A percentile compares a stretch with the other conserved stretches of the same genome.
Conservation (phyloP, 2,888 invertebrate genomes). For the Elysia crispata region DNA sequence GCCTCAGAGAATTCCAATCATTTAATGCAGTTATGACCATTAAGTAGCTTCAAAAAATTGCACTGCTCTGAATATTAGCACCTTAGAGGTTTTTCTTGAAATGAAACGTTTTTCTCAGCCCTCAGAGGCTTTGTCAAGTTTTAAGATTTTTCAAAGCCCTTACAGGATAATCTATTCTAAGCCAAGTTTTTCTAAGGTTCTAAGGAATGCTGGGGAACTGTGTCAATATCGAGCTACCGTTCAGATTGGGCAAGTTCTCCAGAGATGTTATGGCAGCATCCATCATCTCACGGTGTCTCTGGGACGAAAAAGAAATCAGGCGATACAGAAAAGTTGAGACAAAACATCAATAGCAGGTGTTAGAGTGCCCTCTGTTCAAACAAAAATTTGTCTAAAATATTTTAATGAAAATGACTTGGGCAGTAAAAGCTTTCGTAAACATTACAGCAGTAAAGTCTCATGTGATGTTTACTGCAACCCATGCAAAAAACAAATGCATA, state of each 20-base stretch:
- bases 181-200: too few relatives aligned
- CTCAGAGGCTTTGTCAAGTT: too few relatives aligned
- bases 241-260: conserved; percentile 55
- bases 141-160: too few relatives aligned
- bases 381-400: not conserved
- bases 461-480: not conserved
- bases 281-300: conserved; percentile 88
- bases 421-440: not conserved
- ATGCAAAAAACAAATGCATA: too few relatives aligned
- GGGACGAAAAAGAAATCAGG: conserved; percentile 77
- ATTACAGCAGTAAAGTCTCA: not conserved
- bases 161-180: too few relatives aligned
- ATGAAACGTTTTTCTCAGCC: too few relatives aligned
- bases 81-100: too few relatives aligned
- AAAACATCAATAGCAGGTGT: not conserved
- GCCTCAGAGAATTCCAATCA: too few relatives aligned
- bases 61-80: too few relatives aligned
- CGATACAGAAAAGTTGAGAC: not conserved
- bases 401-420: not conserved
- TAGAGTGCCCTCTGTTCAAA: not conserved
- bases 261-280: conserved; percentile 81
- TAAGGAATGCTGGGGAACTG: not conserved
- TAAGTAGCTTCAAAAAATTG: too few relatives aligned
- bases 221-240: conserved; percentile 34
- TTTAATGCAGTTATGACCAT: too few relatives aligned